A percentile compares a stretch with the other conserved stretches of the same genome.
phyloP scores from a whole-genome alignment of 1,140 invertebrate species.

The Plutomurus gul region DNA sequence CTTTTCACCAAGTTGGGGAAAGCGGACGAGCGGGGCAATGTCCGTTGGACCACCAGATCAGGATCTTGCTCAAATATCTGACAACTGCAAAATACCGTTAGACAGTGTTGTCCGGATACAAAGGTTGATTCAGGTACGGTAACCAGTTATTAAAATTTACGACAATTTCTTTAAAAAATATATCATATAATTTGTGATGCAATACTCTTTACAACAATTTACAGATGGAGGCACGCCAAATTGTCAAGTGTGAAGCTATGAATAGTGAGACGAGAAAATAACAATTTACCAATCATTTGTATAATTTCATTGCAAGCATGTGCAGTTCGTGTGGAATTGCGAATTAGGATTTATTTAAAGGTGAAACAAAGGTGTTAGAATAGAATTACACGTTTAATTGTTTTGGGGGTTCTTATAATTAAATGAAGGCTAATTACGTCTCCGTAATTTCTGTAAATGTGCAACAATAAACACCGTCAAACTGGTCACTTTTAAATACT shows the following conservation, averaged over 20 bases:
- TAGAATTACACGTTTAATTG: too few species aligned
- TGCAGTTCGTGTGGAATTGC: too few species aligned
- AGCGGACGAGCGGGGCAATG: slow-evolving; percentile 34
- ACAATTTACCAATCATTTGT: not conserved
- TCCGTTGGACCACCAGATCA: not conserved
- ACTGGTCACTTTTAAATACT: too few species aligned
- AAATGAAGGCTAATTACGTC: too few species aligned
- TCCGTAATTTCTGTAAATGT: too few species aligned
- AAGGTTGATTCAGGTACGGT: slow-evolving; percentile 38
- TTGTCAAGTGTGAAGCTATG: not conserved
- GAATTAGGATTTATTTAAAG: too few species aligned
- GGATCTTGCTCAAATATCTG: not conserved
- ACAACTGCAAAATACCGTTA: slow-evolving; percentile 38
- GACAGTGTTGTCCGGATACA: slow-evolving; percentile 31
- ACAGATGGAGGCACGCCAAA: not conserved
- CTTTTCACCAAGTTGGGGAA: slow-evolving; percentile 55
- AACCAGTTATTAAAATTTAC: not conserved
- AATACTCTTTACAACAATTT: too few species aligned
- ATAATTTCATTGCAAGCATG: too few species aligned
- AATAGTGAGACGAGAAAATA: not conserved
- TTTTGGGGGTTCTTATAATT: too few species aligned
- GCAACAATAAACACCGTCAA: too few species aligned
- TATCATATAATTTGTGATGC: not conserved
- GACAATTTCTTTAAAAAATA: not conserved
- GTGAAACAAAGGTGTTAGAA: too few species aligned